phyloP scores from a whole-genome alignment of 2,888 invertebrate genomes.

The Hypsopygia costalis region DNA sequence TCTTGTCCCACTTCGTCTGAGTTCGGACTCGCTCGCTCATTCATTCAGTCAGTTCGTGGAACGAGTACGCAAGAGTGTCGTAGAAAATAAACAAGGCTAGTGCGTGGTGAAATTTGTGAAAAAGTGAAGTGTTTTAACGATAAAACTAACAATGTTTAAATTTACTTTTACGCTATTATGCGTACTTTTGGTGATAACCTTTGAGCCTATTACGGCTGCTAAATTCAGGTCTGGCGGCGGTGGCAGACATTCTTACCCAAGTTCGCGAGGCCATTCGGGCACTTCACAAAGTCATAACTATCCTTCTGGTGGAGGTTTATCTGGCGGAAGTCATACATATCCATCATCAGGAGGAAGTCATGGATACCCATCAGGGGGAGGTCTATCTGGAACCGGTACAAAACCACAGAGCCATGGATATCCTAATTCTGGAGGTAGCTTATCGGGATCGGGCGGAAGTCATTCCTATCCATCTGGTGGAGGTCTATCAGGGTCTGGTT shows the following conservation, averaged over 20 bases:
- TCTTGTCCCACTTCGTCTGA: slow-evolving; percentile 4
- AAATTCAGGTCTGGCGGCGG: slow-evolving; percentile 26
- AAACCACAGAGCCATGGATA: slow-evolving; percentile 21
- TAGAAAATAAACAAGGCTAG: slow-evolving; percentile 17
- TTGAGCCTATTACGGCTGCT: slow-evolving; percentile 32
- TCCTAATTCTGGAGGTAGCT: slow-evolving; percentile 15
- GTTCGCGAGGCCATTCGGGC: slow-evolving; percentile 35
- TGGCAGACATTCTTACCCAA: slow-evolving; percentile 31
- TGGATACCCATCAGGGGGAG: slow-evolving; percentile 17
- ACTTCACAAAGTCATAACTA: not conserved
- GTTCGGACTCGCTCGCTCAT: too few species aligned
- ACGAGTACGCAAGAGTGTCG: slow-evolving; percentile 35
- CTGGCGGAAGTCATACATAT: slow-evolving; percentile 17
- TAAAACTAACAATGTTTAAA: slow-evolving; percentile 32
- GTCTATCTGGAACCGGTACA: slow-evolving; percentile 16
- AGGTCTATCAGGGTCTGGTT: slow-evolving; percentile 17
- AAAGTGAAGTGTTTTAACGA: not conserved
- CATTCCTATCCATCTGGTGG: slow-evolving; percentile 23
- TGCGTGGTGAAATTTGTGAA: slow-evolving; percentile 18
- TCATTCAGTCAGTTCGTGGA: too few species aligned
- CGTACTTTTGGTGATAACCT: slow-evolving; percentile 39
- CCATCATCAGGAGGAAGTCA: slow-evolving; percentile 20
- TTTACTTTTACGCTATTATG: slow-evolving; percentile 42
- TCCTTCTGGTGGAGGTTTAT: slow-evolving; percentile 12
- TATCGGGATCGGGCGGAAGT: slow-evolving; percentile 19